phyloP scores from a whole-genome alignment of 2,113 vertebrate species.

The Sinocyclocheilus anophthalmus region DNA sequence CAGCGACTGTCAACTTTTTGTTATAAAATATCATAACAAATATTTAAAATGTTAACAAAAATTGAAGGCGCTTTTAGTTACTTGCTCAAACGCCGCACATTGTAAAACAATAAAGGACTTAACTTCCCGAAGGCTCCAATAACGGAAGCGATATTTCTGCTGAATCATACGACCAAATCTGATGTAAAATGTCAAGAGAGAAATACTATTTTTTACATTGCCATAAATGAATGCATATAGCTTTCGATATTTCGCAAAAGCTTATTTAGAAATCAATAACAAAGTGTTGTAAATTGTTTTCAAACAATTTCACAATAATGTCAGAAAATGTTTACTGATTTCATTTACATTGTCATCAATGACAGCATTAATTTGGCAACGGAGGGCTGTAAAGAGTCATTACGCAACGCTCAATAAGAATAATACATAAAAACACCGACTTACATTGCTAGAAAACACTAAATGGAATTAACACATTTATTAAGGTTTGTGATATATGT shows the following conservation, averaged over 20 bases:
- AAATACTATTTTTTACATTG: background rate
- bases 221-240: background rate
- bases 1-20: background rate
- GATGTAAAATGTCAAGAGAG: background rate
- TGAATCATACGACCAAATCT: background rate
- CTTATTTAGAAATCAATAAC: background rate
- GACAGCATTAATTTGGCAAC: background rate
- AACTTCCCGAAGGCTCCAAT: background rate
- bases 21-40: background rate
- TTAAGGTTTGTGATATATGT: constrained; percentile 32
- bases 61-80: background rate
- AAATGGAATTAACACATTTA: constrained; percentile 37
- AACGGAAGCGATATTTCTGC: background rate
- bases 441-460: constrained; percentile 11
- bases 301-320: background rate
- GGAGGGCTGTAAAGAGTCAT: background rate
- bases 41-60: background rate
- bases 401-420: background rate
- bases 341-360: background rate
- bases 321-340: background rate
- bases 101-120: background rate
- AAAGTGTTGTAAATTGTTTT: background rate
- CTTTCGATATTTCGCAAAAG: background rate
- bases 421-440: background rate
- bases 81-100: background rate